Evolutionary conservation across 2,797 vertebrate genomes (phyloP).

Genomic region (Sebastes oblongus): DNA sequence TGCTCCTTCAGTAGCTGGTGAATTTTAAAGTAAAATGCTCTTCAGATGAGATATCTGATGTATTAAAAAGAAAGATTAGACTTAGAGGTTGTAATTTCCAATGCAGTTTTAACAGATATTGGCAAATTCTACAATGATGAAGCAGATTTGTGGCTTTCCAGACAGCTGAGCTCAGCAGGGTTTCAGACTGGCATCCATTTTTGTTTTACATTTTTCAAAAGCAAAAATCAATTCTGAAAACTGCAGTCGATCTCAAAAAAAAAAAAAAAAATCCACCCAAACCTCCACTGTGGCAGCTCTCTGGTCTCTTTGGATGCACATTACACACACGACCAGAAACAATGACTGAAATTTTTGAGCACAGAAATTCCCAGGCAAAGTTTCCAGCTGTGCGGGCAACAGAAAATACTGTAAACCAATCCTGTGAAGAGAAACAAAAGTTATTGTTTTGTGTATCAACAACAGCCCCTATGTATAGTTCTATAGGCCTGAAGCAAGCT

Average conservation of each 20-base stretch:
- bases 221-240: neutral
- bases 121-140: neutral
- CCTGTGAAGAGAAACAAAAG: slow-evolving; percentile 27
- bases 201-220: neutral
- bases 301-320: slow-evolving; percentile 30
- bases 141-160: neutral
- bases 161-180: neutral
- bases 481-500: neutral
- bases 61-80: neutral
- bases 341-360: slow-evolving; percentile 85
- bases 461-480: neutral
- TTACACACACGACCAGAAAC: slow-evolving; percentile 88
- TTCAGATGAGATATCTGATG: neutral
- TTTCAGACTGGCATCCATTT: neutral
- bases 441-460: neutral
- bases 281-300: neutral
- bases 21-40: neutral
- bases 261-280: neutral
- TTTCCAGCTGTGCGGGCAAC: slow-evolving; percentile 82
- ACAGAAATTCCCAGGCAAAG: slow-evolving; percentile 82
- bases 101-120: neutral
- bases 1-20: neutral
- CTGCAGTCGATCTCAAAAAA: neutral
- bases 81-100: neutral
- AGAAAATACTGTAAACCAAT: slow-evolving; percentile 5